Base-by-base conservation (phyloP, 2,113 vertebrate species). In the Campylomormyrus tamandua region DNA sequence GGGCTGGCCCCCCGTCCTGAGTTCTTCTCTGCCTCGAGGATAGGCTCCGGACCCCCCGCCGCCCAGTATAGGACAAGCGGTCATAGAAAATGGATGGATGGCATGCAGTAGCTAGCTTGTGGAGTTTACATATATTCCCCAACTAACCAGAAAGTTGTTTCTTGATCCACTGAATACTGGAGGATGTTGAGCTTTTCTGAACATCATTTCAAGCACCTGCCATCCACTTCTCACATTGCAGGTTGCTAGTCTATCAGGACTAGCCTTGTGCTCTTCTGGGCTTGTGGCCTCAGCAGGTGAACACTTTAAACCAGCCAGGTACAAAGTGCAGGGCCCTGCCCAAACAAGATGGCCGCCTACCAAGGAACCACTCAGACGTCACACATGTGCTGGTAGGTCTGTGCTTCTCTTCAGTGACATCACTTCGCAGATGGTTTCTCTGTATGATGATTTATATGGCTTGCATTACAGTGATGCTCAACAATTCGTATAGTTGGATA, bases 271-370 rank as follows among this genome's bases (percentile, higher is more conserved):
- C 91, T 96, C 97, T 89, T 97, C 97, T 92, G 95, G 97, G 91
- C 93, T 99, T 90, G 97, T 99, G 0, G 98, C 98, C 92, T 97
- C 97, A 0, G 98, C 98, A 84, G 97, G 94, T 87, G 98, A 99
- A 91, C 96, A 97, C 50, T 99, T 98, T 94, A 97, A 95, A 93
- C 95, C 96, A 88, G 96, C 94, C 90, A 97, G 96, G 95, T 97
- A 97, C 87, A 94, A 94, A 90, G 92, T 95, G 89, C 95, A 95
- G 80, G 96, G 92, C 91, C 93, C 94, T 27, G 94, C 58, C 94
- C 94, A 89, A 93, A 94, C 91, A 91, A 92, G 88, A 48, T 96
- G 90, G 94, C 96, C 45, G 94, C 93, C 90, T 93, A 94, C 88
- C 93, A 92, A 94, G 66, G 93, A 96, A 83, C 93, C 95, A 85